These are phyloP conservation scores for Caprella mutica DNA, from an alignment of 2,888 invertebrate species.

Conservation along the genomic window DNA sequence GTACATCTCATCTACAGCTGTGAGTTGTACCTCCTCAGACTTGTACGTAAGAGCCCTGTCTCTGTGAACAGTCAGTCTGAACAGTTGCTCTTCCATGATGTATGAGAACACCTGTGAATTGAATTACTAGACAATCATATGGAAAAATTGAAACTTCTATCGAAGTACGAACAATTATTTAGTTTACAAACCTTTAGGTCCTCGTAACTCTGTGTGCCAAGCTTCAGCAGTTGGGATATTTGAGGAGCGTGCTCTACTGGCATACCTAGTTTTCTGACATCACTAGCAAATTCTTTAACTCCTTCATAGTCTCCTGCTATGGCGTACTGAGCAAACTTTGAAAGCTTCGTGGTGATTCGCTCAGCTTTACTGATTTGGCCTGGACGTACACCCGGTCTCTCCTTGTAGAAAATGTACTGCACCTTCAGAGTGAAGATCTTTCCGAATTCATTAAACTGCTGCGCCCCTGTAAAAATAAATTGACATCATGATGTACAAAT, in stretches of 20 bases:
- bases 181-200: conserved; percentile 85
- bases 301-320: conserved; percentile 89
- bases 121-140: too few relatives aligned
- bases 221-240: conserved; percentile 88
- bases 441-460: conserved; percentile 97
- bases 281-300: conserved; percentile 84
- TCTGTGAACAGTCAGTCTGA: conserved; percentile 59
- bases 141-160: too few relatives aligned
- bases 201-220: conserved; percentile 78
- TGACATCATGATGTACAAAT: too few relatives aligned
- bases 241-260: conserved; percentile 96
- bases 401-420: conserved; percentile 96
- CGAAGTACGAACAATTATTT: too few relatives aligned
- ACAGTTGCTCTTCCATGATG: conserved; percentile 32
- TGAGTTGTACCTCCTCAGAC: conserved; percentile 90
- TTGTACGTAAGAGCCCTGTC: conserved; percentile 84
- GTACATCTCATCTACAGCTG: conserved; percentile 81
- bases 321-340: conserved; percentile 85
- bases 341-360: conserved; percentile 75
- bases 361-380: conserved; percentile 90
- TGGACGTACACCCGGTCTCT: conserved; percentile 87
- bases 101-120: conserved; percentile 26
- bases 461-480: conserved; percentile 54
- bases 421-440: conserved; percentile 97
- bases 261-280: conserved; percentile 79